A percentile compares a stretch with the other conserved stretches of the same genome.
Evolutionary conservation across 1,140 invertebrate species (phyloP).

Genomic region (Drosophila teissieri): DNA sequence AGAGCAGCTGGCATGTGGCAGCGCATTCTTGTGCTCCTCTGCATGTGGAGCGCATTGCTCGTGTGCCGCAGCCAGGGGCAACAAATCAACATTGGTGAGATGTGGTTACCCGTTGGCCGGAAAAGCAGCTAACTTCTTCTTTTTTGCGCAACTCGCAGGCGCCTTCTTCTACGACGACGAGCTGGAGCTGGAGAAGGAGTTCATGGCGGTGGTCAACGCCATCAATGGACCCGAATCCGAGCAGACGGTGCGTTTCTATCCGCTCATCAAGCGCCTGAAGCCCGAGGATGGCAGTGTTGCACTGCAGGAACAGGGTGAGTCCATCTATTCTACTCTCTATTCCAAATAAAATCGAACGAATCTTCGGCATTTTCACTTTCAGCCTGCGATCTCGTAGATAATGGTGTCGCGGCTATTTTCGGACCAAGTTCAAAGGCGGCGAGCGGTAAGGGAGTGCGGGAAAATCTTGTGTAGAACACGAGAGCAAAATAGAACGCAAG

Average conservation of each 20-base stretch:
- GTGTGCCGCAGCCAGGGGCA: conserved; percentile 53
- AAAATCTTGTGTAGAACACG: conserved; percentile 55
- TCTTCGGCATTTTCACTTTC: conserved; percentile 29
- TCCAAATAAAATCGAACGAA: background rate
- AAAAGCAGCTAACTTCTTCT: background rate
- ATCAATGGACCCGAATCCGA: conserved; percentile 69
- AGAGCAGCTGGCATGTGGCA: conserved; percentile 59
- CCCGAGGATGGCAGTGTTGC: conserved; percentile 60
- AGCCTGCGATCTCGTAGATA: conserved; percentile 86
- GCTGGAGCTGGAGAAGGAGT: conserved; percentile 84
- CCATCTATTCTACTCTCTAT: background rate
- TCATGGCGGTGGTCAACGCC: conserved; percentile 80
- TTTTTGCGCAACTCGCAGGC: conserved; percentile 55
- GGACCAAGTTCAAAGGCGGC: conserved; percentile 88
- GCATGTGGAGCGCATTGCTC: conserved; percentile 70
- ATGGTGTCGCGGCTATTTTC: conserved; percentile 92
- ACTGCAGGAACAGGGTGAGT: conserved; percentile 68
- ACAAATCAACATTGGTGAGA: conserved; percentile 75
- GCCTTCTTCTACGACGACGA: conserved; percentile 85
- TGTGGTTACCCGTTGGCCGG: background rate
- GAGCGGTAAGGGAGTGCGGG: conserved; percentile 79
- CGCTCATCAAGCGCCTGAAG: conserved; percentile 55
- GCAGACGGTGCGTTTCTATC: conserved; percentile 40
- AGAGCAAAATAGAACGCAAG: conserved; percentile 56
- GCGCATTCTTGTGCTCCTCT: conserved; percentile 46